Evolutionary conservation across 2,113 vertebrate species (phyloP).

Genomic region (Anoplopoma fimbria): DNA sequence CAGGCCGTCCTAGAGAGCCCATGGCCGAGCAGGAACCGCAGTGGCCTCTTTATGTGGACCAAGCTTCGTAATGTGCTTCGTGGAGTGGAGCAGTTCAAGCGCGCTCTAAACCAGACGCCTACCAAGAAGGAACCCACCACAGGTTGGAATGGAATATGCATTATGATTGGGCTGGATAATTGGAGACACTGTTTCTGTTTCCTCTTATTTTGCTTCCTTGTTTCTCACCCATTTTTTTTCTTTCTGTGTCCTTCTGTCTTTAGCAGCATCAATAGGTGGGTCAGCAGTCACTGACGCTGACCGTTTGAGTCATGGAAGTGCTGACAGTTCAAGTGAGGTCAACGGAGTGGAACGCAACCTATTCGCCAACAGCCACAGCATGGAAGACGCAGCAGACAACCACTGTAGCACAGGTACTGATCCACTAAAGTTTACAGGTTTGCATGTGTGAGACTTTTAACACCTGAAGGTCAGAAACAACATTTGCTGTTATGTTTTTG

Average conservation of each 20-base stretch:
- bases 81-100: constrained; percentile 92
- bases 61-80: constrained; percentile 92
- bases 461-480: not conserved
- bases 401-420: constrained; percentile 90
- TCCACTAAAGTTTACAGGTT: not conserved
- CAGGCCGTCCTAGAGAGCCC: constrained; percentile 96
- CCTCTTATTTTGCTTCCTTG: not conserved
- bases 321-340: constrained; percentile 90
- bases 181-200: not conserved
- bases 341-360: constrained; percentile 87
- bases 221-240: not conserved
- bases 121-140: constrained; percentile 72
- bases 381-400: constrained; percentile 86
- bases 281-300: constrained; percentile 86
- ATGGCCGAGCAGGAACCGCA: constrained; percentile 95
- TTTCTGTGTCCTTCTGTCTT: not conserved
- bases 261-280: constrained; percentile 51
- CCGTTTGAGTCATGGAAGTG: constrained; percentile 90
- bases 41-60: constrained; percentile 96
- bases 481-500: not conserved
- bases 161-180: not conserved
- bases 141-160: constrained; percentile 80
- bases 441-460: not conserved
- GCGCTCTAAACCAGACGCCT: constrained; percentile 80
- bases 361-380: constrained; percentile 86